Evolutionary conservation across 2,888 invertebrate genomes (phyloP), one percentile per base, ranked within the genome.

Genomic region (Ennomos fuscantarius): DNA sequence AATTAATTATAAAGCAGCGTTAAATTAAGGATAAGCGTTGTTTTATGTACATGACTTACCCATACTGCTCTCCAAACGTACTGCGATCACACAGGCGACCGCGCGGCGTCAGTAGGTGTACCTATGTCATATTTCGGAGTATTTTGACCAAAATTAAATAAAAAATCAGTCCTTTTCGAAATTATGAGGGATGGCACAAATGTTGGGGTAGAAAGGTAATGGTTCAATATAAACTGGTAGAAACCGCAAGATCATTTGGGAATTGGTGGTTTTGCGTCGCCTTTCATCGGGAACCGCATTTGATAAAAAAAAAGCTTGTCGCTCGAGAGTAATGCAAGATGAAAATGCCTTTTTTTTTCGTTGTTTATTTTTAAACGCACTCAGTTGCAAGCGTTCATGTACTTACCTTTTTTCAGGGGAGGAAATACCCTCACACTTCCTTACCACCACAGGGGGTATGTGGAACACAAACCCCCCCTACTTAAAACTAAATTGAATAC

Each of bases 221-320:
- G 51, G 37, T 51, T 44, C 44, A 42, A 54, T 54, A 48, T 24
- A 47, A 56, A 54, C 54, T 47, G 47, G 24, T 6, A 24, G 24
- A 24, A 24, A 24, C 24, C 54, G 48, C 36, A 37, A 37, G 34
- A 2, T n/a, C 12, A 31, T 46, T 69, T 62, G 69, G 65, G 72
- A 76, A 76, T 74, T 75, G 74, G 51, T 65, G 52, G 69, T 69
- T 64, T n/a, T n/a, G 48, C n/a, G 32, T 31, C 31, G 10, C 9
- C 40, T 9, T 8, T 24, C 24, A 24, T 24, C 24, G 24, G 6
- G 24, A 24, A 24, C 24, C 24, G 24, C 24, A 24, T 24, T 24
- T 24, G 24, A 6, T 24, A 24, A 24, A 24, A 24, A 24, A 24
- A 24, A 3, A 0, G 24, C 6, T 24, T 6, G 24, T 6, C 6